Percentiles rank a stretch among this genome's conserved stretches.
These are phyloP conservation scores for Parus major DNA, from an alignment of 2,113 vertebrate genomes.

Conservation along the genomic window DNA sequence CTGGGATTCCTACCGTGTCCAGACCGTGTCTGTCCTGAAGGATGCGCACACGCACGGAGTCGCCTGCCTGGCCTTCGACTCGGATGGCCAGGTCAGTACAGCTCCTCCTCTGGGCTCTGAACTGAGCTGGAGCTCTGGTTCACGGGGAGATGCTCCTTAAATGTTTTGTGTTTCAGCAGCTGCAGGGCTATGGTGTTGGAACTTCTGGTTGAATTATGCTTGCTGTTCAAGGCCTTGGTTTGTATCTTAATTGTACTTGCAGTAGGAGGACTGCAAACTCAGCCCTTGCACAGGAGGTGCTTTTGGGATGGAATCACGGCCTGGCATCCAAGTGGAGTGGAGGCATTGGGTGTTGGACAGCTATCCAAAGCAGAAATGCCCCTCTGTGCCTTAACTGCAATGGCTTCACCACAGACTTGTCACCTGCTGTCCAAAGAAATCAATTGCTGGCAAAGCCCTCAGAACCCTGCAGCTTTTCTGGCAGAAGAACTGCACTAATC, in stretches of 20 bases:
- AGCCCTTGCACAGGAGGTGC: background rate
- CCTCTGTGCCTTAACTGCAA: background rate
- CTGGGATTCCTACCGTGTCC: conserved; percentile 91
- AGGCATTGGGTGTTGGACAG: background rate
- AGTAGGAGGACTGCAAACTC: background rate
- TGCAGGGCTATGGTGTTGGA: background rate
- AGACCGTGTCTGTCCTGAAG: conserved; percentile 92
- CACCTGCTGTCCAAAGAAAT: background rate
- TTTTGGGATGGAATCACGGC: background rate
- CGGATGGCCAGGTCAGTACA: conserved; percentile 90
- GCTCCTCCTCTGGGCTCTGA: background rate
- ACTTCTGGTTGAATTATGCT: too few relatives aligned
- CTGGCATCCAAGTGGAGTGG: background rate
- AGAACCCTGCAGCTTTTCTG: background rate
- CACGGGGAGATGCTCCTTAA: accelerated
- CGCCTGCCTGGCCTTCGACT: conserved; percentile 91
- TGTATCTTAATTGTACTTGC: accelerated
- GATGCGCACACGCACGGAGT: conserved; percentile 94
- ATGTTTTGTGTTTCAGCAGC: background rate
- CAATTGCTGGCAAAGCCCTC: background rate
- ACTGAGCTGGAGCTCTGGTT: background rate
- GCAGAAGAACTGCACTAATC: background rate
- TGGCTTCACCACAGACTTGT: background rate
- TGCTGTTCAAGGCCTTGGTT: background rate
- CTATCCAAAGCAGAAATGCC: background rate